Conservation (phyloP, 1,140 invertebrate genomes). For the Drosophila insularis region DNA sequence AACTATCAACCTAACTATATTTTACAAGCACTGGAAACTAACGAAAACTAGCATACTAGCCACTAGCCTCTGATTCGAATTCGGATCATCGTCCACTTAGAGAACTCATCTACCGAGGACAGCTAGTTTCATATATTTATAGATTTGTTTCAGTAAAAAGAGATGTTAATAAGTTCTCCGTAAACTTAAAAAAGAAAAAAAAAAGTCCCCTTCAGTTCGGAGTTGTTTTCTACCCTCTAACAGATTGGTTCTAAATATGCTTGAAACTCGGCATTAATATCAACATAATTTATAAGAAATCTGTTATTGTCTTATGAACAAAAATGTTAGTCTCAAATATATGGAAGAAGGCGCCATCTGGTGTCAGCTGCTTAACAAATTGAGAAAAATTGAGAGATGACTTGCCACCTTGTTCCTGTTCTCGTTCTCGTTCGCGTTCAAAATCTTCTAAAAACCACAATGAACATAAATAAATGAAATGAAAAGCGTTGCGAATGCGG, state of each 20-base stretch:
- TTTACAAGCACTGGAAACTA: too few species aligned
- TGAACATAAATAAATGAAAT: conserved; percentile 75
- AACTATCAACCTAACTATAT: too few species aligned
- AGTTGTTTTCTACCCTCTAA: not conserved
- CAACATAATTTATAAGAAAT: conserved; percentile 74
- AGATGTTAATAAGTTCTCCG: too few species aligned
- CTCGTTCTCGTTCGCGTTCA: not conserved
- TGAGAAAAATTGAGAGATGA: conserved; percentile 57
- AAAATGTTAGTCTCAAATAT: conserved; percentile 6
- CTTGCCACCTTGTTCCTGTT: conserved; percentile 50
- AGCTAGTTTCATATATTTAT: too few species aligned
- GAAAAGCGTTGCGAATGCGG: conserved; percentile 68
- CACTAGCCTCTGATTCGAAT: too few species aligned
- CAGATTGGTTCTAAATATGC: conserved; percentile 37
- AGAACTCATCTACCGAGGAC: too few species aligned
- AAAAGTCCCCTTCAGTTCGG: too few species aligned
- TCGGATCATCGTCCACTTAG: too few species aligned
- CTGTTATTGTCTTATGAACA: conserved; percentile 71
- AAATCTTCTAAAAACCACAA: conserved; percentile 60
- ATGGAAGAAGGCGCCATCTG: conserved; percentile 56
- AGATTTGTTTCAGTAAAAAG: too few species aligned
- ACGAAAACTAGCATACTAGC: too few species aligned
- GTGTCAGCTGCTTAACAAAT: conserved; percentile 73
- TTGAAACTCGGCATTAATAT: conserved; percentile 41
- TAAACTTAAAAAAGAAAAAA: too few species aligned